Evolutionary conservation across 2,797 vertebrate genomes (phyloP).

Genomic region (Syndactyla subalaris): DNA sequence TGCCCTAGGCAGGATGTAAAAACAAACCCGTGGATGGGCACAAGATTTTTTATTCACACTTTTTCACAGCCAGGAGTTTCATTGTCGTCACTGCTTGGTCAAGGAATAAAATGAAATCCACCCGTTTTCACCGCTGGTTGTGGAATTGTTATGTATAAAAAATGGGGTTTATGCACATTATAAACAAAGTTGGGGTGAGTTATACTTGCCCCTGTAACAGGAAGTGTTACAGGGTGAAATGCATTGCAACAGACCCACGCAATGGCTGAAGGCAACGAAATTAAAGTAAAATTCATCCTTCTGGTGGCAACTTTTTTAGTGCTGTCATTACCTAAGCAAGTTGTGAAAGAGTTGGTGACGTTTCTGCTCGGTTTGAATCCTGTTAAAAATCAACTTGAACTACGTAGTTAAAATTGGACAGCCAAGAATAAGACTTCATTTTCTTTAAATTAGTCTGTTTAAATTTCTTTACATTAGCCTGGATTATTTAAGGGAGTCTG

Average conservation of each 20-base stretch:
- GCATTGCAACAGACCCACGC: neutral
- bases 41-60: neutral
- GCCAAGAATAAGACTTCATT: neutral
- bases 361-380: neutral
- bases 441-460: neutral
- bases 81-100: neutral
- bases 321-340: constrained; percentile 16
- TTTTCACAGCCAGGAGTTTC: neutral
- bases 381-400: neutral
- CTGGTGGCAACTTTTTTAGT: neutral
- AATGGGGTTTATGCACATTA: neutral
- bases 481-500: neutral
- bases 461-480: neutral
- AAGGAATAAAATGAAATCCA: neutral
- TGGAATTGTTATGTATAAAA: neutral
- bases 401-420: neutral
- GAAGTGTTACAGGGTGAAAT: constrained; percentile 9
- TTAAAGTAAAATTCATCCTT: constrained; percentile 32
- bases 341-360: constrained; percentile 17
- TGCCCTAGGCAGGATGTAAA: neutral
- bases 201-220: constrained; percentile 15
- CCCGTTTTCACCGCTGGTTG: neutral
- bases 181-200: neutral
- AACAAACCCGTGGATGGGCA: neutral
- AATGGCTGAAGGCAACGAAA: neutral